Conservation (phyloP, 2,888 invertebrate genomes). For the Ophioninae sp. region DNA sequence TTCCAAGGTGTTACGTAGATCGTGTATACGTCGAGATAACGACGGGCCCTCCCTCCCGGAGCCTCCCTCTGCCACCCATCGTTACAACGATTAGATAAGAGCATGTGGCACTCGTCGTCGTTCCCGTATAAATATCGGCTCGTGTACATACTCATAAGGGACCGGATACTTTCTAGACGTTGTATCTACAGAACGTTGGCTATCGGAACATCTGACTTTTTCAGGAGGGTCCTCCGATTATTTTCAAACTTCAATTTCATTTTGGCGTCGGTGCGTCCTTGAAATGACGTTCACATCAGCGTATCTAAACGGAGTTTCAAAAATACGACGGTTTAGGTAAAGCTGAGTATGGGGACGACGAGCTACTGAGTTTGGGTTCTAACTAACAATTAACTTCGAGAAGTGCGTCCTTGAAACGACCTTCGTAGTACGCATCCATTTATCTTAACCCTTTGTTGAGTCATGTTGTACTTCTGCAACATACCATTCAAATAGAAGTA, state of each 20-base stretch:
- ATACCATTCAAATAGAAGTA: no score
- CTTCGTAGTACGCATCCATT: no score
- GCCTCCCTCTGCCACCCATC: constrained; percentile 47
- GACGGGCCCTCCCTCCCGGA: constrained; percentile 7
- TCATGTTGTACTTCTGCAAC: no score
- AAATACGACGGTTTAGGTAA: not conserved
- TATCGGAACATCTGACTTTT: not conserved
- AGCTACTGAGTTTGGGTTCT: no score
- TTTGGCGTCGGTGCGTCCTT: not conserved
- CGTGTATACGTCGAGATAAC: constrained; percentile 60
- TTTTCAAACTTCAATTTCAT: not conserved
- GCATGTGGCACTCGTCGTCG: constrained; percentile 18
- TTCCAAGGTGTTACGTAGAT: constrained; percentile 59
- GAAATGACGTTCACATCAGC: not conserved
- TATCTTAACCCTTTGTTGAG: no score
- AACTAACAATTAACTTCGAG: no score
- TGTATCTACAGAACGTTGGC: not conserved
- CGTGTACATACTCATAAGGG: not conserved
- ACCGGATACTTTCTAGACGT: not conserved
- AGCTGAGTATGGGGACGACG: not conserved
- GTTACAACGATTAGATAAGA: constrained; percentile 65
- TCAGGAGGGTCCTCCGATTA: not conserved
- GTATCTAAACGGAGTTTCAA: not conserved
- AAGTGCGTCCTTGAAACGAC: no score
- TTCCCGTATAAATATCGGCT: not conserved